Evolutionary conservation across 1,140 invertebrate species (phyloP).

Genomic region (Lordiphosa stackelbergi): DNA sequence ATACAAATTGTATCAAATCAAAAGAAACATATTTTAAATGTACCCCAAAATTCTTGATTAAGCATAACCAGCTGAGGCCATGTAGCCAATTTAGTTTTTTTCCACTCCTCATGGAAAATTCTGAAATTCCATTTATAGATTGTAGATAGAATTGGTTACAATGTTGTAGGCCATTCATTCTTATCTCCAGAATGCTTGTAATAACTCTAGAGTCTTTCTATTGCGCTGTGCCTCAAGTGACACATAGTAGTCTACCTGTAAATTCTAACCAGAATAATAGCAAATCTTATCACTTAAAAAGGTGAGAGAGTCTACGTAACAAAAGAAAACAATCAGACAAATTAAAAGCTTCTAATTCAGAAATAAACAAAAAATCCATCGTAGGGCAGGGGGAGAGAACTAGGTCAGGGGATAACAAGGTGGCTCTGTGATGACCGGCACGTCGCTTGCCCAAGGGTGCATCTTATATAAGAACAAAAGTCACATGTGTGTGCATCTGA

Average conservation of each 20-base stretch:
- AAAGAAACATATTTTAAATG: too few relatives aligned
- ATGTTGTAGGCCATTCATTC: conserved; percentile 7
- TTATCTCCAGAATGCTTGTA: conserved; percentile 2
- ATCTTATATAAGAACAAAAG: conserved; percentile 34
- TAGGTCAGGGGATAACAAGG: conserved; percentile 32
- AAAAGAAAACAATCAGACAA: conserved; percentile 30
- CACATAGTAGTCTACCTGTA: conserved; percentile 9
- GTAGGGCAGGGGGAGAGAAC: conserved; percentile 15
- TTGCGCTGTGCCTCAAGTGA: conserved; percentile 23
- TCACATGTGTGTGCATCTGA: conserved; percentile 11
- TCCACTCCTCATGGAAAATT: too few relatives aligned
- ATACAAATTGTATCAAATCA: too few relatives aligned
- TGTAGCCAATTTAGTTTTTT: too few relatives aligned
- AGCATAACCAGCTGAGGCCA: too few relatives aligned
- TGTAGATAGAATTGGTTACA: background rate
- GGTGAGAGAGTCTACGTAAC: conserved; percentile 19
- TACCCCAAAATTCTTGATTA: too few relatives aligned
- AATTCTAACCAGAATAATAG: conserved; percentile 6
- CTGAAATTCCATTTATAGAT: background rate
- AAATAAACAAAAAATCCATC: conserved; percentile 17
- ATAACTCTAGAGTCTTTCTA: conserved; percentile 7
- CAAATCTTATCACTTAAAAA: conserved; percentile 24
- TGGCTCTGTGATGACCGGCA: conserved; percentile 27
- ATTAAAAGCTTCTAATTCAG: conserved; percentile 30
- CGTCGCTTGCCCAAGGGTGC: conserved; percentile 5